Evolutionary conservation across 2,888 invertebrate species (phyloP).

Genomic region (Autographa gamma): DNA sequence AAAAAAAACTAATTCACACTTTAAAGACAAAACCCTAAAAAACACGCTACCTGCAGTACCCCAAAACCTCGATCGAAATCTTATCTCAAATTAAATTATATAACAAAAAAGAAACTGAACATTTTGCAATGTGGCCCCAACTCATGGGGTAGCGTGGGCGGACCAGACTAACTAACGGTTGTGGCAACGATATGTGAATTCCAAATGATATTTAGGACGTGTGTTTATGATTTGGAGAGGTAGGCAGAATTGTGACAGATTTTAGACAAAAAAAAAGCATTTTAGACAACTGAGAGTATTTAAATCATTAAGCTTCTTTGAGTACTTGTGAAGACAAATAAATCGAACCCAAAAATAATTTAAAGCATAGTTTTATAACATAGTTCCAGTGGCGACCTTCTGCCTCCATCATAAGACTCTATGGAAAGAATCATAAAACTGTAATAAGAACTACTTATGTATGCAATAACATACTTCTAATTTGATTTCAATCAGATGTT

Average conservation of each 20-base stretch:
- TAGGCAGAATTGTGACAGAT: neutral
- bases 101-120: constrained; percentile 37
- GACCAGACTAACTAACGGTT: constrained; percentile 63
- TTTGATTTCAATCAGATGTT: too few species aligned
- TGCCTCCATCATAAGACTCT: too few species aligned
- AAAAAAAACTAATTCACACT: neutral
- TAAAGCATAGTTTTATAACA: too few species aligned
- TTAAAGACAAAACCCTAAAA: neutral
- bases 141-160: constrained; percentile 63
- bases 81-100: constrained; percentile 27
- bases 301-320: too few species aligned
- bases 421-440: too few species aligned
- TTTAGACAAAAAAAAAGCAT: too few species aligned
- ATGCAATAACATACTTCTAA: too few species aligned
- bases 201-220: constrained; percentile 31
- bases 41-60: constrained; percentile 7
- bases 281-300: too few species aligned
- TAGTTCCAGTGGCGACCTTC: too few species aligned
- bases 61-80: neutral
- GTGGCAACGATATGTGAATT: constrained; percentile 48
- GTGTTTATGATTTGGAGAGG: neutral
- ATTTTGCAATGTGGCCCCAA: constrained; percentile 57
- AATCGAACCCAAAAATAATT: too few species aligned
- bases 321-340: too few species aligned
- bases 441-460: too few species aligned